Conservation (phyloP, 1,140 invertebrate genomes). For the Aplysia californica region DNA sequence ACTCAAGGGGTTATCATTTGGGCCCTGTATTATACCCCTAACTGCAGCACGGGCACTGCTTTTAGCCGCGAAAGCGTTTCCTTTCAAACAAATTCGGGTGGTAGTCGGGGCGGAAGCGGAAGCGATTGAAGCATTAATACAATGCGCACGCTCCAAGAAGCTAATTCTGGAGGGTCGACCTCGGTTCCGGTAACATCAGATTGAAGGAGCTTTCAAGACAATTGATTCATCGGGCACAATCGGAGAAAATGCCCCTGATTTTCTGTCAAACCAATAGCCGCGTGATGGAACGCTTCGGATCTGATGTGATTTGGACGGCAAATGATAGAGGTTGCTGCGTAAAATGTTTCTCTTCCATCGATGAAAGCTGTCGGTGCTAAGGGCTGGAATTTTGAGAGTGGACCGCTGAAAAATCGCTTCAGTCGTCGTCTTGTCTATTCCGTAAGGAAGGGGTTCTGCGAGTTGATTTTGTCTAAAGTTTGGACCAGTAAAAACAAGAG, state of each 20-base stretch:
- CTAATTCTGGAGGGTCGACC: constrained; percentile 23
- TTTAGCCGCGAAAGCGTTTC: constrained; percentile 31
- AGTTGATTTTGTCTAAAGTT: too few relatives aligned
- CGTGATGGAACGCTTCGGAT: constrained; percentile 20
- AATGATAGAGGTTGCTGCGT: constrained; percentile 12
- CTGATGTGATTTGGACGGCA: constrained; percentile 14
- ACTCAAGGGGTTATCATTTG: constrained; percentile 29
- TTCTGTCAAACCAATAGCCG: constrained; percentile 25
- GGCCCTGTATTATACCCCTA: constrained; percentile 31
- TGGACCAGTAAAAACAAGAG: too few relatives aligned
- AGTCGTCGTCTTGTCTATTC: too few relatives aligned
- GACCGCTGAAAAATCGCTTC: too few relatives aligned
- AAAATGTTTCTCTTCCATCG: constrained; percentile 18
- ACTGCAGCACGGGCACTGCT: constrained; percentile 21
- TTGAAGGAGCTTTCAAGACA: constrained; percentile 29
- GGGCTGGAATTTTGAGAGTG: too few relatives aligned
- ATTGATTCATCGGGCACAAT: constrained; percentile 32
- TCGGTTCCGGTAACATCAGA: constrained; percentile 26
- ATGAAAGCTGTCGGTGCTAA: background rate
- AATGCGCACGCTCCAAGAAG: constrained; percentile 31
- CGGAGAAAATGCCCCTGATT: constrained; percentile 29
- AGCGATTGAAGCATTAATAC: constrained; percentile 32
- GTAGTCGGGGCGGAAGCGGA: constrained; percentile 27
- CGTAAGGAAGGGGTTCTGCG: too few relatives aligned
- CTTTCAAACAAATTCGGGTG: constrained; percentile 29